Evolutionary conservation across 2,888 invertebrate genomes (phyloP).

Genomic region (Xylota sylvarum): DNA sequence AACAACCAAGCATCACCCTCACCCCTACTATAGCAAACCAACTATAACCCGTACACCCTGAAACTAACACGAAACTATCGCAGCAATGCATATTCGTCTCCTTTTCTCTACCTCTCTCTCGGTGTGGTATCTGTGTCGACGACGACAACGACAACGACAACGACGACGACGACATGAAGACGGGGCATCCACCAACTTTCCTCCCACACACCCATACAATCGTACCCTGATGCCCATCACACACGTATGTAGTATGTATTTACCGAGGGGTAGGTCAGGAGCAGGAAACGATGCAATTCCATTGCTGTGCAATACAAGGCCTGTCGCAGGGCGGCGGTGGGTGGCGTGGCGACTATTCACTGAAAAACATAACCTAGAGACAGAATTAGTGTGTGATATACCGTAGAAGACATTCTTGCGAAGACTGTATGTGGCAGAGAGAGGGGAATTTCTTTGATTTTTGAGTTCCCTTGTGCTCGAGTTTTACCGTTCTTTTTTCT

Average conservation of each 20-base stretch:
- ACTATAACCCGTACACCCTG: constrained; percentile 9
- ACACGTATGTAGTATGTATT: constrained; percentile 16
- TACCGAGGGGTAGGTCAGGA: constrained; percentile 76
- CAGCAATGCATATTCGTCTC: constrained; percentile 40
- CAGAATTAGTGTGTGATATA: constrained; percentile 64
- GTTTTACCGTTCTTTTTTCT: constrained; percentile 23
- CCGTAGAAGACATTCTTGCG: constrained; percentile 5
- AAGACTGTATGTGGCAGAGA: background rate
- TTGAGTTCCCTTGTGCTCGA: constrained; percentile 31
- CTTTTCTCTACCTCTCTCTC: constrained; percentile 7
- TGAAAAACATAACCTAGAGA: constrained; percentile 77
- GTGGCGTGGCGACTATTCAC: constrained; percentile 48
- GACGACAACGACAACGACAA: background rate
- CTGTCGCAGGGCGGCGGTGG: constrained; percentile 38
- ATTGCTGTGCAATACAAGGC: constrained; percentile 65
- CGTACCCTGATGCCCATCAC: background rate
- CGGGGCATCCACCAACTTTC: constrained; percentile 42
- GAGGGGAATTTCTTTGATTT: constrained; percentile 60
- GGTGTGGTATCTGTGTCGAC: constrained; percentile 21
- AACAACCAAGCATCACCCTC: constrained; percentile 78
- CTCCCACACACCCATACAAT: constrained; percentile 13
- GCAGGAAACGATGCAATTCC: constrained; percentile 74
- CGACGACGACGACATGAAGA: constrained; percentile 28
- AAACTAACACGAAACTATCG: constrained; percentile 56
- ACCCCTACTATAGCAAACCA: constrained; percentile 34